Base-by-base conservation (phyloP, 1,140 invertebrate genomes). In the Apocrypta bakeri region DNA sequence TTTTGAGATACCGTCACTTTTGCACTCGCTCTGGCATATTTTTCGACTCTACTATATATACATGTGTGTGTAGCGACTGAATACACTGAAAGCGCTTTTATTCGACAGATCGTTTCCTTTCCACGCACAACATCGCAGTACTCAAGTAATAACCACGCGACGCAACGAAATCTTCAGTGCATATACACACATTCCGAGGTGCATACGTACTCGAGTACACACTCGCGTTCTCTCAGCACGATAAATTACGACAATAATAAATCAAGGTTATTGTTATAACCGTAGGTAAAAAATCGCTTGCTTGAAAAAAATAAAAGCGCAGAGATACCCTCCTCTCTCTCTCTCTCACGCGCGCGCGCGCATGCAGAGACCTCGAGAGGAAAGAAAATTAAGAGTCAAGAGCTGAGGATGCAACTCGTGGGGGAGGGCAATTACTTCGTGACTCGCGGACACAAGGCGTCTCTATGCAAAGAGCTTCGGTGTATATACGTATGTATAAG, bases 201-300 rank as follows among this genome's bases (percentile, higher is more conserved):
- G 37, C 14, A 42, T 4, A 17, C 42, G n/a, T n/a, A 56, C 40
- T 6, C 11, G 4, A 6, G 9, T 40, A 64, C 25, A 21, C n/a
- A 21, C 66, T 79, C 33, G 2, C 37, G 66, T 56, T 74, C 33
- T 1, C 33, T 74, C 68, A 1, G 25, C 48, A 31, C 69, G 21
- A 80, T 83, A 79, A 83, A 83, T 83, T 83, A 83, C 48, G 78
- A 66, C 40, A 61, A 71, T 37, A 71, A 80, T 83, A 83, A 83
- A 83, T 83, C 82, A 83, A 29, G 71, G 17, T 79, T 80, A 83
- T 76, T 79, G 61, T 83, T 83, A 7, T 63, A 56, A 21, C 24
- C 48, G 56, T 24, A 8, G 24, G 71, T 81, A 27, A 40, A 81
- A 73, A 76, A 61, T 37, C 33, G 33, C 9, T 37, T 37, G 33